Conservation (phyloP, 1,140 invertebrate species). For the Trinorchestia longiramus region DNA sequence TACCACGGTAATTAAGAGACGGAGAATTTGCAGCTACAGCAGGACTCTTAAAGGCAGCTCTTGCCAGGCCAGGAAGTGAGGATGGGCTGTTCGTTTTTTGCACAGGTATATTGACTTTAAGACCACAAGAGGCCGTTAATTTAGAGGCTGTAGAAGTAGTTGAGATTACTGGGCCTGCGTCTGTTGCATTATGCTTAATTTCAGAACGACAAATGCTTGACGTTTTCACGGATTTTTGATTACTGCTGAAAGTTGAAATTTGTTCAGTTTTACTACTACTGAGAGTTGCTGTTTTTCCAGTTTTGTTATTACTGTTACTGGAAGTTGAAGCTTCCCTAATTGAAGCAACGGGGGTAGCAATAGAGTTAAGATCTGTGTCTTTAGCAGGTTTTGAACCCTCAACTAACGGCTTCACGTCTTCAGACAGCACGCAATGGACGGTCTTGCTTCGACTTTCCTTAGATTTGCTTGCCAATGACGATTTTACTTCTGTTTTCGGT, state of each 20-base stretch:
- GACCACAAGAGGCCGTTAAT: not conserved
- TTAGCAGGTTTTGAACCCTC: not conserved
- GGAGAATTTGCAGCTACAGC: not conserved
- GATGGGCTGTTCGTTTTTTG: not conserved
- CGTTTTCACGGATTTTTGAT: not conserved
- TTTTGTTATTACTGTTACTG: too few species aligned
- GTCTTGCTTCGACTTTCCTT: not conserved
- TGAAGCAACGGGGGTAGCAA: not conserved
- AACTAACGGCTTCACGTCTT: not conserved
- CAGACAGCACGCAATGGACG: not conserved
- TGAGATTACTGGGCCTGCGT: too few species aligned
- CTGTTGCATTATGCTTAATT: not conserved
- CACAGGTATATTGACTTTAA: not conserved
- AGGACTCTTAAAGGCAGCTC: constrained; percentile 27
- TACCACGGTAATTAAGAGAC: not conserved
- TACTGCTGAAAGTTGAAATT: not conserved
- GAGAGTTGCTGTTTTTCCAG: too few species aligned
- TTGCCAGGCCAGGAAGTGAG: not conserved
- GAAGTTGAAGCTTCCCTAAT: not conserved
- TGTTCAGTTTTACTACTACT: too few species aligned
- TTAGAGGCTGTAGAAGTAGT: not conserved
- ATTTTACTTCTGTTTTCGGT: not conserved
- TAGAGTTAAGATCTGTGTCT: not conserved
- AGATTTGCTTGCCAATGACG: not conserved
- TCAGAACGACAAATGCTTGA: not conserved